phyloP scores from a whole-genome alignment of 2,888 invertebrate species.

The Caenorhabditis angaria region DNA sequence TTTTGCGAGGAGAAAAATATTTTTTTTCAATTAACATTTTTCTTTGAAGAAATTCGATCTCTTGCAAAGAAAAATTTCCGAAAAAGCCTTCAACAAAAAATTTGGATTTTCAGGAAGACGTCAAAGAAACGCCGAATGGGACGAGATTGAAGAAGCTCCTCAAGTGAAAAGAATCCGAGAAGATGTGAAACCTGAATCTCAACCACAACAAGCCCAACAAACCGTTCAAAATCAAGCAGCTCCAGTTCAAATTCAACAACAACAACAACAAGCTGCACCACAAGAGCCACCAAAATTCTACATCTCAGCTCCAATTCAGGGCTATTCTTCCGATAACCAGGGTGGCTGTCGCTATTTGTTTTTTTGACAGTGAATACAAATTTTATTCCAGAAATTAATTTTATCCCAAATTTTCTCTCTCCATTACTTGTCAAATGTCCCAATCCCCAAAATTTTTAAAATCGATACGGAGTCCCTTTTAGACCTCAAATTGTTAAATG shows the following conservation, averaged over 20 bases:
- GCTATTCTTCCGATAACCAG: constrained; percentile 15
- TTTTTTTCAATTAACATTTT: too few relatives aligned
- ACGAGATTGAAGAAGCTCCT: constrained; percentile 36
- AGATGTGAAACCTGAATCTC: constrained; percentile 9
- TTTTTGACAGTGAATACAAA: constrained; percentile 18
- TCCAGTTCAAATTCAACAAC: background rate
- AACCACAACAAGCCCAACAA: background rate
- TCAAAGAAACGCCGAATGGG: constrained; percentile 30
- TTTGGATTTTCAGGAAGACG: constrained; percentile 14
- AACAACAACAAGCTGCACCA: background rate
- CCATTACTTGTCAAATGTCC: too few relatives aligned
- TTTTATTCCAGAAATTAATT: background rate
- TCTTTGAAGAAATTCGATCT: too few relatives aligned
- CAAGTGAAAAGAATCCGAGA: constrained; percentile 31
- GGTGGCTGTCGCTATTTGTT: constrained; percentile 41
- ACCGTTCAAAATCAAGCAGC: background rate
- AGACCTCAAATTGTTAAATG: background rate
- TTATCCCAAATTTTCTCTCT: too few relatives aligned
- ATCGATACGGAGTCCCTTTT: background rate
- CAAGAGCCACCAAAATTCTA: constrained; percentile 29
- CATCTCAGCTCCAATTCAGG: constrained; percentile 44
- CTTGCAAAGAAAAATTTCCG: background rate
- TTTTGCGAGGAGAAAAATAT: too few relatives aligned
- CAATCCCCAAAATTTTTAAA: too few relatives aligned
- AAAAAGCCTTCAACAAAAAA: background rate